A percentile compares a stretch with the other conserved stretches of the same genome.
These are phyloP conservation scores for Drosophila orena DNA, from an alignment of 1,140 invertebrate species.

Conservation along the genomic window DNA sequence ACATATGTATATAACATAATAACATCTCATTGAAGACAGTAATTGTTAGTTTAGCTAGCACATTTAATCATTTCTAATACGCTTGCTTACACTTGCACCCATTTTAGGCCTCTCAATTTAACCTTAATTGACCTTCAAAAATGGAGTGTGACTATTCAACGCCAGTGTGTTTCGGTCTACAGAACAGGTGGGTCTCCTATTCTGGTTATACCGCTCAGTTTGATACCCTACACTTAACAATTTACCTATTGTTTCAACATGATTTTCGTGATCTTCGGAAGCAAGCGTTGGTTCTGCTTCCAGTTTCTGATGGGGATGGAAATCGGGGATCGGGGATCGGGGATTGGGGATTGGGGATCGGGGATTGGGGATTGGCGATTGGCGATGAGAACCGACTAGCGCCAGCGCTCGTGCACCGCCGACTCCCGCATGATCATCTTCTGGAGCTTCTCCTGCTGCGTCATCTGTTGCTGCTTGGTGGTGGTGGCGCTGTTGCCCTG, in stretches of 20 bases:
- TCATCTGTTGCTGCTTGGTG: slow-evolving; percentile 14
- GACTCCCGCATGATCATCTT: slow-evolving; percentile 28
- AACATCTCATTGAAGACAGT: too few species aligned
- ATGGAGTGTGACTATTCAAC: slow-evolving; percentile 25
- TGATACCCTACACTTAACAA: too few species aligned
- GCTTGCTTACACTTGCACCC: too few species aligned
- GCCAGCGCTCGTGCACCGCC: slow-evolving; percentile 47
- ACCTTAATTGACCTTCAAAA: neutral
- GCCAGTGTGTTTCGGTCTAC: neutral
- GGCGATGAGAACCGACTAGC: neutral
- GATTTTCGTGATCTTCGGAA: neutral
- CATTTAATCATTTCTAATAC: neutral
- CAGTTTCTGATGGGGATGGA: too few species aligned
- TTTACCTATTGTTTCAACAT: neutral
- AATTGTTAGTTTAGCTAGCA: neutral
- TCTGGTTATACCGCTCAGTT: neutral
- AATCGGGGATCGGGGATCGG: too few species aligned
- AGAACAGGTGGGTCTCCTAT: neutral
- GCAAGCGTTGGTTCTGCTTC: slow-evolving; percentile 11
- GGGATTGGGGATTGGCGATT: neutral
- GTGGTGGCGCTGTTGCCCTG: neutral
- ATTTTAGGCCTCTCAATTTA: slow-evolving; percentile 12
- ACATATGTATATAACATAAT: too few species aligned
- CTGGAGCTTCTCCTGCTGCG: slow-evolving; percentile 24
- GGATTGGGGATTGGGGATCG: neutral